Evolutionary conservation across 1,140 invertebrate genomes (phyloP).

Genomic region (Hylyphantes graminicola): DNA sequence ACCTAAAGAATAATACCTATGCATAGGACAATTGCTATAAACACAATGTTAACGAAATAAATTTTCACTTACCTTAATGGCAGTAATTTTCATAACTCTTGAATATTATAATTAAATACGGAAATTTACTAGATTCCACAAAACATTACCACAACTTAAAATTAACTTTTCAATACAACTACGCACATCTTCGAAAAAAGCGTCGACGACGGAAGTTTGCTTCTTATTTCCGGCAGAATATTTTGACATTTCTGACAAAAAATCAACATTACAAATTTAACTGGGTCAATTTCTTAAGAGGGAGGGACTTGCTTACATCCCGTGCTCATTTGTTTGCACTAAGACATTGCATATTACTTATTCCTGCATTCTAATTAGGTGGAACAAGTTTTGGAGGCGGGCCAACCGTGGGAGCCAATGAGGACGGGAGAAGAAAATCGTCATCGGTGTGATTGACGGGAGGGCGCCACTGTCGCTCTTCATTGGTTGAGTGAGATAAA

Average conservation of each 20-base stretch:
- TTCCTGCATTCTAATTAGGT: conserved; percentile 60
- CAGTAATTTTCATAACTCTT: too few species aligned
- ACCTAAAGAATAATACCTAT: too few species aligned
- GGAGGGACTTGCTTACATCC: conserved; percentile 58
- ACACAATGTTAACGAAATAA: too few species aligned
- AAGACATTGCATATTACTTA: conserved; percentile 60
- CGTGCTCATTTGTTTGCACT: conserved; percentile 58
- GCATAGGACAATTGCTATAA: too few species aligned
- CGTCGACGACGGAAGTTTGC: too few species aligned
- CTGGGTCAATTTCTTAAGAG: conserved; percentile 47
- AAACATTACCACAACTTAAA: too few species aligned
- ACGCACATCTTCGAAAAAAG: too few species aligned
- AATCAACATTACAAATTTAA: conserved; percentile 35
- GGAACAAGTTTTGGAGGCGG: conserved; percentile 55
- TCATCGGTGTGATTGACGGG: conserved; percentile 30
- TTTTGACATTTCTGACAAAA: conserved; percentile 2
- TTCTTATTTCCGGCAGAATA: neutral
- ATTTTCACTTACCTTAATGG: too few species aligned
- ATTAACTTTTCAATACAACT: too few species aligned
- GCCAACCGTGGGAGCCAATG: conserved; percentile 17
- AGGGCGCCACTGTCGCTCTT: conserved; percentile 47
- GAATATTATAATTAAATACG: too few species aligned
- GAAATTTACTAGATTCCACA: too few species aligned
- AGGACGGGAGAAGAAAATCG: conserved; percentile 6
- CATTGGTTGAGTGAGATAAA: too few species aligned